Evolutionary conservation across 1,140 invertebrate species (phyloP).

Genomic region (Hormaphis cornu): DNA sequence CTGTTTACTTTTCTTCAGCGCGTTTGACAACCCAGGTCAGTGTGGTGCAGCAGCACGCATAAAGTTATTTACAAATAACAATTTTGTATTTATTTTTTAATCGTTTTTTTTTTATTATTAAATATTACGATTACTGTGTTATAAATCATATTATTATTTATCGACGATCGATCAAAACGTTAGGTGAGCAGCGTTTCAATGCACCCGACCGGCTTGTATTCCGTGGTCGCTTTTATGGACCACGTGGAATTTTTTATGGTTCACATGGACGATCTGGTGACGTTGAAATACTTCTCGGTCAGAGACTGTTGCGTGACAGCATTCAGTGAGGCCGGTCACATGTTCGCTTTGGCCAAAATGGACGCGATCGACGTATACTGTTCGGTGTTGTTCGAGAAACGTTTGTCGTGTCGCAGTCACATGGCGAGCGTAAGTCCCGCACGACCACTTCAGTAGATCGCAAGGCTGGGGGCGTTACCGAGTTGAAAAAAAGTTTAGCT

Average conservation of each 20-base stretch:
- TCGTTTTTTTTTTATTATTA: too few relatives aligned
- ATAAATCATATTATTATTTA: too few relatives aligned
- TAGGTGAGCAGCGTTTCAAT: slow-evolving; percentile 66
- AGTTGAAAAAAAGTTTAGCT: too few relatives aligned
- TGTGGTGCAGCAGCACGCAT: too few relatives aligned
- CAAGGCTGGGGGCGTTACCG: too few relatives aligned
- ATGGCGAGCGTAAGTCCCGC: slow-evolving; percentile 50
- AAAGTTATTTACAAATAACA: too few relatives aligned
- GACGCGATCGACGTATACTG: slow-evolving; percentile 71
- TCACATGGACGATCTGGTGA: slow-evolving; percentile 72
- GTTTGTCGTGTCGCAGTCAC: slow-evolving; percentile 68
- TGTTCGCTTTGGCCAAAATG: slow-evolving; percentile 69
- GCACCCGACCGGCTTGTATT: slow-evolving; percentile 71
- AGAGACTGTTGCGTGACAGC: slow-evolving; percentile 56
- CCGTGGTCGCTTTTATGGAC: slow-evolving; percentile 80
- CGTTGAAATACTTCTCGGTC: slow-evolving; percentile 63
- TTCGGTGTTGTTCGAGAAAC: slow-evolving; percentile 60
- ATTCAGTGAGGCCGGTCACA: slow-evolving; percentile 70
- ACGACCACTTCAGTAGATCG: background rate
- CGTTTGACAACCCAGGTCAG: too few relatives aligned
- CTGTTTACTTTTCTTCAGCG: too few relatives aligned
- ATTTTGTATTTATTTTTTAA: too few relatives aligned
- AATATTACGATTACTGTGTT: too few relatives aligned
- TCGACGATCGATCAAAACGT: too few relatives aligned
- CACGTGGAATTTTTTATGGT: slow-evolving; percentile 77